phyloP scores from a whole-genome alignment of 2,113 vertebrate genomes.

The Clarias batrachus region DNA sequence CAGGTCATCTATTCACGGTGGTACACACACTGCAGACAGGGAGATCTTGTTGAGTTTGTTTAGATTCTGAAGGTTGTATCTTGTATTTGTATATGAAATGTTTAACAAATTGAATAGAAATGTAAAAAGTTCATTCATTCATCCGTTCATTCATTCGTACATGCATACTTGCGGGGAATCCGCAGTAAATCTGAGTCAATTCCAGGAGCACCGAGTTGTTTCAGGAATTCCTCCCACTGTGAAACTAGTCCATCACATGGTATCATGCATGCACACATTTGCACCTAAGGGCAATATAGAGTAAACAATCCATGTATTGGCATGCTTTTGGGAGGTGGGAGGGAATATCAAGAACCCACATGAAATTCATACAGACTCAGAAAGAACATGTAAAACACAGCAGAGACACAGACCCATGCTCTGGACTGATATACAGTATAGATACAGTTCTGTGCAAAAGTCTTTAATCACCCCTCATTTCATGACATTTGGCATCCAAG shows the following conservation, averaged over 20 bases:
- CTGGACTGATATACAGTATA: no score
- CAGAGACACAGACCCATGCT: not conserved
- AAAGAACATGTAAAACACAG: not conserved
- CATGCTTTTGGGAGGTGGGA: not conserved
- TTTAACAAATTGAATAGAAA: not conserved
- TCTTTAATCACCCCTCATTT: no score
- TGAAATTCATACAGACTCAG: not conserved
- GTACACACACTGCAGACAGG: constrained; percentile 6
- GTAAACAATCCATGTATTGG: not conserved
- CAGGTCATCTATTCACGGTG: not conserved
- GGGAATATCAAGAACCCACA: not conserved
- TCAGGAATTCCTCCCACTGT: not conserved
- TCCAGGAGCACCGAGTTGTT: not conserved
- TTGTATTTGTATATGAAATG: not conserved
- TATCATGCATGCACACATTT: not conserved
- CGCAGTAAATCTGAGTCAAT: not conserved
- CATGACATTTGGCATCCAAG: no score
- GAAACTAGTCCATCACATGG: not conserved
- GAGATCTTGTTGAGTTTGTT: not conserved
- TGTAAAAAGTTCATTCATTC: not conserved
- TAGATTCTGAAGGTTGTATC: not conserved
- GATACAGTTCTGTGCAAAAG: no score
- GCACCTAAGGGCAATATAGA: not conserved
- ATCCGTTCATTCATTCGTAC: not conserved
- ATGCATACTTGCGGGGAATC: no score